Base-by-base conservation (phyloP, 2,888 invertebrate species). In the Tanypteryx hageni region DNA sequence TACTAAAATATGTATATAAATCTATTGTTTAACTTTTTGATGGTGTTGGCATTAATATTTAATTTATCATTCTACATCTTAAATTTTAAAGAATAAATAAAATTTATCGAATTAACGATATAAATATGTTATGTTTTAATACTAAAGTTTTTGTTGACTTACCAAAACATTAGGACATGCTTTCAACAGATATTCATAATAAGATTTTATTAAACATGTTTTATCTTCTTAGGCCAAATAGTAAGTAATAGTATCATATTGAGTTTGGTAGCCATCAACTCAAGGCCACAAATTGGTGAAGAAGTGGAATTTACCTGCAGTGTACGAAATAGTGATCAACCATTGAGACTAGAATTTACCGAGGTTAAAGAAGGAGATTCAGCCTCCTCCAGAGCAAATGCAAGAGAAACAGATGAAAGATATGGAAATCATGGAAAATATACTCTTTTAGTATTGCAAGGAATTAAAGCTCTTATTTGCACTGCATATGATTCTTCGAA, bases 321-420 rank as follows among this genome's bases (percentile, higher is more conserved):
- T 31, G 89, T 89, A 18, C 44, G 44, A 18, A 31, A 89, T 18
- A 89, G 64, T 89, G 11, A 27, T 14, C 18, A 58, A 44, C 89
- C 89, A 22, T 89, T 89, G 18, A 68, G 68, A n/a, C 64, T 89
- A 64, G 64, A 64, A 89, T 89, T 89, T 44, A 64, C 64, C 18
- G 68, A 64, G 64, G 13, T 89, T 14, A 27, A 64, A n/a, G 14
- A 7, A n/a, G 11, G 11, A 4, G 68, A 22, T 18, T 27, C 11
- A 14, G 5, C 27, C 22, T 59, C 61, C 59, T 31, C 13, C 82
- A 82, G 13, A 31, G 0, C 27, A 13, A 18, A 5, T 16, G 14
- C 14, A 13, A 86, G 86, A 7, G 16, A 44, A 10, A 8, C 64
- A 14, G n/a, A 64, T 4, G 9, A 14, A n/a, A 8, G 14, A 83